Conservation (phyloP, 2,113 vertebrate genomes). For the Syngnathus floridae region DNA sequence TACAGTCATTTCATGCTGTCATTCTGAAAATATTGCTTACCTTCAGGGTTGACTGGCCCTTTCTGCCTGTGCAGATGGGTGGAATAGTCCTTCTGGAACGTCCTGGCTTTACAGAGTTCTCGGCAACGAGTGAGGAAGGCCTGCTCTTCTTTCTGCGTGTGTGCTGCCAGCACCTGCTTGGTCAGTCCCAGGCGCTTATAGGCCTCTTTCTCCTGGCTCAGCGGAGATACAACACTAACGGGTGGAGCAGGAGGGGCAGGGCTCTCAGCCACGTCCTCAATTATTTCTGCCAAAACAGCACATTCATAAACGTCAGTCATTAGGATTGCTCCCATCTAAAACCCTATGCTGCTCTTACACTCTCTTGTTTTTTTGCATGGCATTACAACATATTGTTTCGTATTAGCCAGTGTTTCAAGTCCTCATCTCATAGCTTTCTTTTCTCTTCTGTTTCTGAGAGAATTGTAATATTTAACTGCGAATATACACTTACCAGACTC, state of each 20-base stretch:
- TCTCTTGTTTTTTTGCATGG: background rate
- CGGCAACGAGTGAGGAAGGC: constrained; percentile 84
- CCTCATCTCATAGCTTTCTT: background rate
- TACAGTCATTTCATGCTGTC: background rate
- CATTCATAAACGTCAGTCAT: background rate
- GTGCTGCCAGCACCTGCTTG: constrained; percentile 89
- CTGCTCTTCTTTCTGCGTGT: constrained; percentile 92
- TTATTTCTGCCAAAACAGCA: constrained; percentile 71
- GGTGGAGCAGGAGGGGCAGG: constrained; percentile 52
- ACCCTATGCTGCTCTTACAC: background rate
- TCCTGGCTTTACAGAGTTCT: constrained; percentile 70
- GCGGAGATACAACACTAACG: constrained; percentile 52
- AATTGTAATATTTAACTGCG: background rate
- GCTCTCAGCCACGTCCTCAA: constrained; percentile 76
- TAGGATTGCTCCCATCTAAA: background rate
- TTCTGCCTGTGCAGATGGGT: constrained; percentile 73
- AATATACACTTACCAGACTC: constrained; percentile 75
- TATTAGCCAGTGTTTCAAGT: background rate
- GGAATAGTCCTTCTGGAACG: constrained; percentile 76
- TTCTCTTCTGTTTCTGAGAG: background rate
- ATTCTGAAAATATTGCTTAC: constrained; percentile 22
- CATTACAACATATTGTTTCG: background rate
- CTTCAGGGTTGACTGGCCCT: constrained; percentile 57
- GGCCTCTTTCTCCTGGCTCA: constrained; percentile 77
- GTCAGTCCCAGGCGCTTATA: constrained; percentile 87